Base-by-base conservation (phyloP, 1,140 invertebrate genomes). In the Elysia chlorotica region DNA sequence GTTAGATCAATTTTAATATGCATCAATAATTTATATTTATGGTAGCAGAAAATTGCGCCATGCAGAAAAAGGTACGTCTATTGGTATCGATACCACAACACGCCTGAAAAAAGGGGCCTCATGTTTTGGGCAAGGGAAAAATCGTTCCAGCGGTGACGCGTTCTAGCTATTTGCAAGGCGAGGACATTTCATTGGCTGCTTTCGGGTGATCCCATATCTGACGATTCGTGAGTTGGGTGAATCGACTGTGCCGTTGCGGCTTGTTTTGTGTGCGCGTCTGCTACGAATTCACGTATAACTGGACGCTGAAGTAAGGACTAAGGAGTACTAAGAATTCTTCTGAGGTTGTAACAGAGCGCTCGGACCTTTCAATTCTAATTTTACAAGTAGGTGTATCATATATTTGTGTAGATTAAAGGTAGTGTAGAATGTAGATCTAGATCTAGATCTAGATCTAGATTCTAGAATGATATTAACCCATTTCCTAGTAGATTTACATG, bases 181-280 rank as follows among this genome's bases (percentile, higher is more conserved):
- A n/a, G n/a, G 57, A 31, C 21, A 31, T 69, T 36, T 56, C 66
- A 74, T 74, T 74, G 73, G 73, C 56, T 70, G 37, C 54, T 59
- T 62, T 14, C 65, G 4, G 54, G 56, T 72, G 66, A 68, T 65
- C 73, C 73, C 66, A 74, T 67, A 74, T 74, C 73, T 69, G 73
- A 74, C 66, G 66, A 70, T 73, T 30, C 56, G 35, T 67, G n/a
- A n/a, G n/a, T n/a, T n/a, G n/a, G n/a, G 48, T 37, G 54, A 65
- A 65, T 73, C 71, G 54, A 41, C 56, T 54, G 71, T 66, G 63
- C 37, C 63, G 63, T 48, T 48, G 41, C 41, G 41, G n/a, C 10
- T 48, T 10, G 41, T 14, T 10, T 48, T 10, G 41, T n/a, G 10
- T 48, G 41, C 41, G 41, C 41, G 41, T n/a, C n/a, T n/a, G n/a